These are phyloP conservation scores for Nasua narica DNA, from an alignment of 2,797 vertebrate genomes.

Conservation along the genomic window DNA sequence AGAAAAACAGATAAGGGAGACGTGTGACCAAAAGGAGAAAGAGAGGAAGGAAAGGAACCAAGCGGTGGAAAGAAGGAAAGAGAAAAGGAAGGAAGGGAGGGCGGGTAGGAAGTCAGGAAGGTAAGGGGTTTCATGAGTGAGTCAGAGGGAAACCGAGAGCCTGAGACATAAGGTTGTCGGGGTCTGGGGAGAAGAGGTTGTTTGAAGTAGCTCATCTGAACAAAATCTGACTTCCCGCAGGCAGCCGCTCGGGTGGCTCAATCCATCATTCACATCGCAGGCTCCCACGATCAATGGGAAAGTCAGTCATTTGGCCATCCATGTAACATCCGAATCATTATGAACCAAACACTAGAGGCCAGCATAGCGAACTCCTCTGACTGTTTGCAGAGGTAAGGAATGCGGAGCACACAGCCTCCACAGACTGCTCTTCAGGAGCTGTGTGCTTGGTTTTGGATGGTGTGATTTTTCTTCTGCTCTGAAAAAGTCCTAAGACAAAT, in stretches of 20 bases:
- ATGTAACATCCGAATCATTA: constrained; percentile 65
- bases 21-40: not conserved
- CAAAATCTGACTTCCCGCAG: constrained; percentile 62
- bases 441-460: not conserved
- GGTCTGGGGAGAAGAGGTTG: not conserved
- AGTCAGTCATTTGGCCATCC: constrained; percentile 61
- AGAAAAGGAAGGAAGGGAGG: not conserved
- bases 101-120: not conserved
- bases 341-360: constrained; percentile 29
- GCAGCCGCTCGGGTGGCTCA: not conserved
- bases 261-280: constrained; percentile 64
- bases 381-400: not conserved
- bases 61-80: not conserved
- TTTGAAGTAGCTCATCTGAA: constrained; percentile 63
- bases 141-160: not conserved
- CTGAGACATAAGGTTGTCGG: not conserved
- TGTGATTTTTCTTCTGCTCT: not conserved
- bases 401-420: not conserved
- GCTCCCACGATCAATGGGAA: constrained; percentile 44
- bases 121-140: not conserved
- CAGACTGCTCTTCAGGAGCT: accelerated
- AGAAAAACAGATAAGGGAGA: not conserved
- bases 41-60: not conserved
- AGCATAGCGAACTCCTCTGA: not conserved
- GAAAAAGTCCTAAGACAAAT: not conserved